These are phyloP conservation scores for Achlya flavicornis DNA, from an alignment of 2,888 invertebrate species.

Conservation along the genomic window DNA sequence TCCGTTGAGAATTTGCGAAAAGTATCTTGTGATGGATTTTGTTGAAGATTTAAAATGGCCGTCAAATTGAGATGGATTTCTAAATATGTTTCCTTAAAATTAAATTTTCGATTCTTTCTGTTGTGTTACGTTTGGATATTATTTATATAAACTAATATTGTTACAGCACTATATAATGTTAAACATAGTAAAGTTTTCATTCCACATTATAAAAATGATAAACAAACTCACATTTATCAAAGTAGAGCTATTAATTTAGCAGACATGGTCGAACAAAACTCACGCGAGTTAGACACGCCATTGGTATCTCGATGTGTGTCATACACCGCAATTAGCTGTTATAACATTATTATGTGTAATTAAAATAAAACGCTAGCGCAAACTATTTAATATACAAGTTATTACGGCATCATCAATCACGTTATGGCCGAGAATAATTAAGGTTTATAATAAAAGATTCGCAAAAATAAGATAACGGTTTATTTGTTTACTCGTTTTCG, in stretches of 20 bases:
- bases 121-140: neutral
- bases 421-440: neutral
- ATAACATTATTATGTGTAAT: conserved; percentile 38
- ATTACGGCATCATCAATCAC: neutral
- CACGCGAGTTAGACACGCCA: conserved; percentile 25
- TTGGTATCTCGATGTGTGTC: conserved; percentile 16
- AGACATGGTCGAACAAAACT: neutral
- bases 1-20: conserved; percentile 3
- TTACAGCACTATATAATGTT: neutral
- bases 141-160: neutral
- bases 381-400: neutral
- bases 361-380: conserved; percentile 34
- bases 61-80: conserved; percentile 6
- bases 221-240: conserved; percentile 8
- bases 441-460: neutral
- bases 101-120: neutral
- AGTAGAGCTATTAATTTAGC: neutral
- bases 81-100: neutral
- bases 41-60: conserved; percentile 1
- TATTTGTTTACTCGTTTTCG: too few relatives aligned
- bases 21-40: conserved; percentile 5
- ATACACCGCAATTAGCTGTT: conserved; percentile 33
- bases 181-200: conserved; percentile 1
- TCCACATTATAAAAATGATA: neutral
- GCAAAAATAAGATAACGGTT: neutral